phyloP scores from a whole-genome alignment of 1,140 invertebrate genomes.

The Drosophila serrata region DNA sequence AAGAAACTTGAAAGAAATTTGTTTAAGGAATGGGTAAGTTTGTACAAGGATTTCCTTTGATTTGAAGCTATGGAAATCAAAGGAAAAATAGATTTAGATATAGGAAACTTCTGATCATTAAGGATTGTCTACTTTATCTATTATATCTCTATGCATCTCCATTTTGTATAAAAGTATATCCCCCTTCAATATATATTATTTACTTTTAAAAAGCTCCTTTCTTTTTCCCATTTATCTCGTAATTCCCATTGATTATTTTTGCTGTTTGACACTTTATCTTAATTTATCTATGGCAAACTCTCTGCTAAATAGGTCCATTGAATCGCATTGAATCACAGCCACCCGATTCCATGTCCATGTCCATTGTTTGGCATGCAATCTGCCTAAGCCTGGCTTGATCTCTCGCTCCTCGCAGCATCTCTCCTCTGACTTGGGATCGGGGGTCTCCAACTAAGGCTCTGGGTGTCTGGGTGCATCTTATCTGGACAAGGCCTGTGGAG shows the following conservation, averaged over 20 bases:
- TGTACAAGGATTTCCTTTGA: neutral
- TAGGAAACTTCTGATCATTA: neutral
- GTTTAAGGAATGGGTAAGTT: neutral
- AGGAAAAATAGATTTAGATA: neutral
- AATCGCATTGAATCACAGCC: slow-evolving; percentile 19
- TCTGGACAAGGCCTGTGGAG: slow-evolving; percentile 76
- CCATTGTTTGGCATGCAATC: slow-evolving; percentile 65
- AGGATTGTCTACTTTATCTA: no score
- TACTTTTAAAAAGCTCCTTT: neutral
- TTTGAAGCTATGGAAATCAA: neutral
- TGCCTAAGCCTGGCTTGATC: slow-evolving; percentile 35
- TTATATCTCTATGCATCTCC: no score
- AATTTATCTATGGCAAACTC: slow-evolving; percentile 35
- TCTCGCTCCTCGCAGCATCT: slow-evolving; percentile 37
- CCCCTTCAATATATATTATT: neutral
- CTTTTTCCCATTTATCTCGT: neutral
- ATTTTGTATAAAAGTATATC: no score
- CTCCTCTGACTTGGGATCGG: slow-evolving; percentile 29
- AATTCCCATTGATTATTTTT: slow-evolving; percentile 10
- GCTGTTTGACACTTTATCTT: slow-evolving; percentile 26
- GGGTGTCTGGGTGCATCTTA: slow-evolving; percentile 52
- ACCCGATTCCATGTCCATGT: slow-evolving; percentile 47
- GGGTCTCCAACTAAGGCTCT: slow-evolving; percentile 16
- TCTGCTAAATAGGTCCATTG: slow-evolving; percentile 31
- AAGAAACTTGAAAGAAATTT: neutral